A percentile compares a stretch with the other conserved stretches of the same genome.
These are phyloP conservation scores for Drosophila punjabiensis DNA, from an alignment of 1,140 invertebrate genomes.

Conservation along the genomic window DNA sequence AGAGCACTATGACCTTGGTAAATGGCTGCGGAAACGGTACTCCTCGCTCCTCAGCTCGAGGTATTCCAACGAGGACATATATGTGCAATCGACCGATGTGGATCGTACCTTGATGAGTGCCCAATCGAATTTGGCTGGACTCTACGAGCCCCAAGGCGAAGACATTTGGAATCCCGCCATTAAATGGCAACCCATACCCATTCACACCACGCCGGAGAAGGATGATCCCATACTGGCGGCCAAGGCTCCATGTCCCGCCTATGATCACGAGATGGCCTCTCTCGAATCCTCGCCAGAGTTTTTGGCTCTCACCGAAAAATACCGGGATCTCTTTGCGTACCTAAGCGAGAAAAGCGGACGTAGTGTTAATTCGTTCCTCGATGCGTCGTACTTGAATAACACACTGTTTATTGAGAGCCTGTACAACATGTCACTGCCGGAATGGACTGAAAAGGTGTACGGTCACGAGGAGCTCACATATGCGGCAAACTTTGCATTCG, in stretches of 20 bases:
- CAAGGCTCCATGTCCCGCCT: slow-evolving; percentile 89
- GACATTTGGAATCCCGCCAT: slow-evolving; percentile 90
- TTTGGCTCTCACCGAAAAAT: slow-evolving; percentile 87
- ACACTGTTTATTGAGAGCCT: slow-evolving; percentile 89
- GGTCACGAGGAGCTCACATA: slow-evolving; percentile 85
- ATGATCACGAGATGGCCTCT: slow-evolving; percentile 87
- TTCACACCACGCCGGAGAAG: slow-evolving; percentile 91
- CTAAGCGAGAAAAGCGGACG: slow-evolving; percentile 88
- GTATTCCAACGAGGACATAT: slow-evolving; percentile 88
- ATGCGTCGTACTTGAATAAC: slow-evolving; percentile 89
- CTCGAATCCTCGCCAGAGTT: slow-evolving; percentile 88
- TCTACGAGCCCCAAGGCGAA: slow-evolving; percentile 89
- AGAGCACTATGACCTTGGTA: slow-evolving; percentile 92
- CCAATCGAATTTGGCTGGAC: slow-evolving; percentile 92
- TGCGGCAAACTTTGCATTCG: slow-evolving; percentile 86
- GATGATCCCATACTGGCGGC: slow-evolving; percentile 88
- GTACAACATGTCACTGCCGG: slow-evolving; percentile 89
- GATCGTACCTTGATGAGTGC: slow-evolving; percentile 97
- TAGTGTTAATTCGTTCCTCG: slow-evolving; percentile 85
- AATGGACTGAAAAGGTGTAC: slow-evolving; percentile 89
- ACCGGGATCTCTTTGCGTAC: slow-evolving; percentile 89
- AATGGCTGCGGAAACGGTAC: slow-evolving; percentile 92
- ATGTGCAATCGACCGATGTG: slow-evolving; percentile 92
- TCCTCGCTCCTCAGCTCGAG: slow-evolving; percentile 86
- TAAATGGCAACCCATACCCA: slow-evolving; percentile 95